phyloP scores from a whole-genome alignment of 2,113 vertebrate species.

The Mastomys coucha region DNA sequence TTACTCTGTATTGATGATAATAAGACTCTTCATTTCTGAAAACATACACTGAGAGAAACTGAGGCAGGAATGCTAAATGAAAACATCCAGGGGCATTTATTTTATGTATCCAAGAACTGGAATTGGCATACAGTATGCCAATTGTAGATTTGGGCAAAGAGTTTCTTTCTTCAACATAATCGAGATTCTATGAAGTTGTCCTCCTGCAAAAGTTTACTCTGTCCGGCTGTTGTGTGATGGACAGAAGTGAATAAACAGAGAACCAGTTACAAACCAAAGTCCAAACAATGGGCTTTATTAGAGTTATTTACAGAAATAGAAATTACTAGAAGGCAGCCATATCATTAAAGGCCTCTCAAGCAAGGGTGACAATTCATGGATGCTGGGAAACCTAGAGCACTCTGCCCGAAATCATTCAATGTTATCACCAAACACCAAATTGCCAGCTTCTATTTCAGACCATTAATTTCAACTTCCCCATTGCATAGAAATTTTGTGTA shows the following conservation, averaged over 20 bases:
- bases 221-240: background rate
- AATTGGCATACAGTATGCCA: background rate
- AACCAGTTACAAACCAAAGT: background rate
- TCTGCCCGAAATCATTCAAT: background rate
- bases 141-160: background rate
- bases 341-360: background rate
- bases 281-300: background rate
- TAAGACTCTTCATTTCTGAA: background rate
- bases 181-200: too few relatives aligned
- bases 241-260: background rate
- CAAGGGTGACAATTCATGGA: background rate
- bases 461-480: too few relatives aligned
- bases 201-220: background rate
- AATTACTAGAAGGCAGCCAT: background rate
- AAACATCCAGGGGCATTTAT: background rate
- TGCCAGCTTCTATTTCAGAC: background rate
- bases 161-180: background rate
- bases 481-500: background rate
- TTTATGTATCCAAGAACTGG: background rate
- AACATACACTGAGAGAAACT: background rate
- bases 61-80: background rate
- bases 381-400: background rate
- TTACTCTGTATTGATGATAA: background rate
- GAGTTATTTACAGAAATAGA: background rate
- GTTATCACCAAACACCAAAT: background rate